Evolutionary conservation across 2,113 vertebrate genomes (phyloP).

Genomic region (Petaurus breviceps): DNA sequence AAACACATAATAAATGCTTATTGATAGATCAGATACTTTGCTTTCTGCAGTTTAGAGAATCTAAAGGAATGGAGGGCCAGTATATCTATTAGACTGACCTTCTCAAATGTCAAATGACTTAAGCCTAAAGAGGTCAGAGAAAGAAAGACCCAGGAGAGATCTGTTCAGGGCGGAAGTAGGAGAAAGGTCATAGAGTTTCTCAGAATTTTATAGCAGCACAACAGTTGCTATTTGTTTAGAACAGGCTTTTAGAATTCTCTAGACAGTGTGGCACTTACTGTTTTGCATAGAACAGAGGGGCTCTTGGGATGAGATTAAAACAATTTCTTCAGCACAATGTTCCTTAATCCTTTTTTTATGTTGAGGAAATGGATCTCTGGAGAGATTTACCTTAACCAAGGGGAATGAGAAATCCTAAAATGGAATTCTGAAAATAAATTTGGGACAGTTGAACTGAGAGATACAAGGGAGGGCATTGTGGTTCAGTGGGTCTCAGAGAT

Average conservation of each 20-base stretch:
- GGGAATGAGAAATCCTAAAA: neutral
- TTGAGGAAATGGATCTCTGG: neutral
- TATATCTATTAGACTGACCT: neutral
- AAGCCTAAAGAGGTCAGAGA: neutral
- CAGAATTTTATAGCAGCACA: neutral
- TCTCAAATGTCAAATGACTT: neutral
- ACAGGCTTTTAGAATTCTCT: neutral
- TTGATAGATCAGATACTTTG: neutral
- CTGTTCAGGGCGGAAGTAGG: neutral
- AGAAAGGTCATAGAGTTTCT: neutral
- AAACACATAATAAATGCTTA: neutral
- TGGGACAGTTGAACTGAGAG: neutral
- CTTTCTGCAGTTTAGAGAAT: neutral
- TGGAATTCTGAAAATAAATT: neutral
- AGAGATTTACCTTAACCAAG: neutral
- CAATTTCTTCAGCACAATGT: neutral
- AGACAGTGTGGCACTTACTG: neutral
- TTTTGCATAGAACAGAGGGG: neutral
- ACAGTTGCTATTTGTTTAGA: neutral
- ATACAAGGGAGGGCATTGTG: neutral
- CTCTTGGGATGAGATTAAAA: neutral
- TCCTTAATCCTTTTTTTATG: neutral
- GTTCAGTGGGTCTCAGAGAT: neutral
- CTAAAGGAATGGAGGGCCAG: neutral
- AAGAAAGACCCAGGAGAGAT: neutral